These are phyloP conservation scores for Ictidomys tridecemlineatus DNA, from an alignment of 2,113 vertebrate species.

Conservation along the genomic window DNA sequence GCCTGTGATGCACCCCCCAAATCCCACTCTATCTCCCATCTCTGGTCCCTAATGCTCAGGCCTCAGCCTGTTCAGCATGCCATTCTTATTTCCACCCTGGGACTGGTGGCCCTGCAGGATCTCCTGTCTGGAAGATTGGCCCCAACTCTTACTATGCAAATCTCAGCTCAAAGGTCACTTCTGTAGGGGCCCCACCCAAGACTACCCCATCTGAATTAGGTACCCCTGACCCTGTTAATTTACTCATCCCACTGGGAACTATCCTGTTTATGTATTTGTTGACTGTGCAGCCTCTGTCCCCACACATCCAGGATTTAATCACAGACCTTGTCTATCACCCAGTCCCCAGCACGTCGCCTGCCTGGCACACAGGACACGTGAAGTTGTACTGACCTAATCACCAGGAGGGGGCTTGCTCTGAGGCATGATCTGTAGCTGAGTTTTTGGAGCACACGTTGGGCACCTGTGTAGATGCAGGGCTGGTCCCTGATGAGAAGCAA, in stretches of 20 bases:
- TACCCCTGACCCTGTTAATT: background rate
- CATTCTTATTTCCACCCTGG: background rate
- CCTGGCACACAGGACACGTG: background rate
- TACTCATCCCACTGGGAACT: fast-evolving
- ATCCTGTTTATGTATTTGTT: fast-evolving
- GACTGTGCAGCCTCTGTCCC: background rate
- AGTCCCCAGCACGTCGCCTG: background rate
- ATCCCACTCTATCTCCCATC: background rate
- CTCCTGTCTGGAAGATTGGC: background rate
- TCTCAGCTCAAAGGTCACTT: background rate
- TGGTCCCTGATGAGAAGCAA: background rate
- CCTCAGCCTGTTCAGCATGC: background rate
- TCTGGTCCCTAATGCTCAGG: background rate
- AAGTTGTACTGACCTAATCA: background rate
- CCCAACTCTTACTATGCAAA: background rate
- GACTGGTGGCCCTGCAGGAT: background rate
- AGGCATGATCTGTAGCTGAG: background rate
- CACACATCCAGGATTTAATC: background rate
- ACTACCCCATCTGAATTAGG: background rate
- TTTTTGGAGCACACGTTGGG: background rate
- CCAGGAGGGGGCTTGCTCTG: background rate
- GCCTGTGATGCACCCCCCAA: background rate
- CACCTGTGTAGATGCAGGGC: background rate
- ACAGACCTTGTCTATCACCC: background rate
- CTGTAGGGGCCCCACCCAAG: background rate